Base-by-base conservation (phyloP, 23 tunicate species). In the Halocynthia aurantium region DNA sequence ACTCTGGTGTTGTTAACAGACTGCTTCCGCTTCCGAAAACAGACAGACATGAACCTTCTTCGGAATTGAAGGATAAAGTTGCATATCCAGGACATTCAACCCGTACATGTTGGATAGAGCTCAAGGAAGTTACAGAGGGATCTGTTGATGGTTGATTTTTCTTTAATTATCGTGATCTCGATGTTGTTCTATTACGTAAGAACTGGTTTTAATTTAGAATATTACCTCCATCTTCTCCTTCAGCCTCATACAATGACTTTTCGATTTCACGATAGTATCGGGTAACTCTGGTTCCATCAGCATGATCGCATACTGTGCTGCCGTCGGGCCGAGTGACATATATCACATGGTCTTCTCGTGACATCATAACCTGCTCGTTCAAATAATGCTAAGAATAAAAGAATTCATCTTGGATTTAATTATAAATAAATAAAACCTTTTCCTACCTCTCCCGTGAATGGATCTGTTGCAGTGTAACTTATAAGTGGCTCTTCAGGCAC, bases 51-150 rank as follows among this genome's bases (percentile, higher is more conserved):
- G 90, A 85, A 10, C 65, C 54, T 50, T 90, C 87, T 18, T 76
- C 55, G 6, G 53, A 70, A 80, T 81, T 84, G 83, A 90, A 90
- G 22, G 88, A 80, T 51, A 90, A 83, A 6, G 97, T 81, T 50
- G 97, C 97, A 66, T 50, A 90, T 17, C 97, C 97, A 13, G 86
- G 84, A 62, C 97, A 90, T 77, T 90, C 97, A 8, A 90, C 85
- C 20, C 86, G 63, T 11, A 90, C 88, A 72, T 52, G 78, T 54
- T 63, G 13, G 0, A 74, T 65, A 8, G 78, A 53, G 62, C 55
- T 74, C 9, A 53, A 12, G 8, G 78, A 22, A 74, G 15, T 54
- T 8, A 53, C 50, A 5, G 78, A 52, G 8, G 64, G 10, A 13
- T 74, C 78, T 74, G 68, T 9, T 19, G 6, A 13, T 44, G 51